Base-by-base conservation (phyloP, 2,888 invertebrate genomes). In the Invenusta paracnida region DNA sequence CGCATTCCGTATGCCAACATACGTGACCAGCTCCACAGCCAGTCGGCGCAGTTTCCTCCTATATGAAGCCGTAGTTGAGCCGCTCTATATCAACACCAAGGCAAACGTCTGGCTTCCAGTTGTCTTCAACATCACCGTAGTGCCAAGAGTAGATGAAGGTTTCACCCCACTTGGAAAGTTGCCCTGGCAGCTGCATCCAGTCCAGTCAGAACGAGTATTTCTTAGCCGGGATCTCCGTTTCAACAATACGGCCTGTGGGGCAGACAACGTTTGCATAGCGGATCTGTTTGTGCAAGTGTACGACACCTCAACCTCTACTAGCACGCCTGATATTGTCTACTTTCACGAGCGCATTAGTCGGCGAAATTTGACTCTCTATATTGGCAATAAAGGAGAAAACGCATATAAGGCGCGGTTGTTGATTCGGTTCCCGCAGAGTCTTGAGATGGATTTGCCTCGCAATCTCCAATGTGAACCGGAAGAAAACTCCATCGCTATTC, bases 371-470 rank as follows among this genome's bases (percentile, higher is more conserved):
- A 81, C 30, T 1, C 28, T 85, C 13, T 73, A 81, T 30, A 29
- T 85, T 2, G 85, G 82, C 0, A 85, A 85, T 30, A 82, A 29
- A 23, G 85, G 85, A 11, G 85, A 85, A 73, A 85, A 83, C 29
- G 85, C 85, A 23, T 85, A 85, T 23, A 29, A 85, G 28, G 81
- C 29, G 5, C 29, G 81, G 23, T 29, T 85, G 23, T n/a, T 28
- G 27, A 28, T 85, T 23, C 29, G 30, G 1, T 48, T 83, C 31
- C 83, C 83, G 27, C 1, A 2, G 0, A 48, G 29, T 1, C n/a
- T 83, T 0, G 83, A 83, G 25, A 25, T 83, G 25, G 31, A 83
- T 5, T 17, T 48, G 5, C 48, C 48, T 5, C 48, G 48, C 5
- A 48, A 48, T 17, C 48, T 48, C 5, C 48, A 48, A 48, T 48